Conservation (phyloP, 2,113 vertebrate species). For the Argyrosomus japonicus region DNA sequence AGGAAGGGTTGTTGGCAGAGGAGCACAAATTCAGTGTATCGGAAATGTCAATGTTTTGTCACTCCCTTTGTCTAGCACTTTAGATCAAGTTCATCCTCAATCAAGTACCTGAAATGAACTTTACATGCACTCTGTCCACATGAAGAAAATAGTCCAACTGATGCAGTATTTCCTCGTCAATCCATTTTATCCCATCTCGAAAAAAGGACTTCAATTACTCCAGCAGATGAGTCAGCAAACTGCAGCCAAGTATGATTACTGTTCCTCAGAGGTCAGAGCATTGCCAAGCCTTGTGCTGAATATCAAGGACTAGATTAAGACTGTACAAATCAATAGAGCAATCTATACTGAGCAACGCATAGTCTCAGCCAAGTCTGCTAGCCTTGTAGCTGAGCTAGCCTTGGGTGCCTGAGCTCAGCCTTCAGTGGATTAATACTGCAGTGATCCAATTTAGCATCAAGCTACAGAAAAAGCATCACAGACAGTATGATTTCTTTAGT, state of each 20-base stretch:
- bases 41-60: not conserved
- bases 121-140: slow-evolving; percentile 11
- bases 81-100: not conserved
- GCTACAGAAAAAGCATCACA: slow-evolving; percentile 36
- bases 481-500: slow-evolving; percentile 46
- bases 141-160: slow-evolving; percentile 32
- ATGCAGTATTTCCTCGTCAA: slow-evolving; percentile 44
- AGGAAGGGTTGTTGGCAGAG: no score
- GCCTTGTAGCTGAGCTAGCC: slow-evolving; percentile 57
- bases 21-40: no score
- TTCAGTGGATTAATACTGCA: slow-evolving; percentile 75
- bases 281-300: slow-evolving; percentile 76
- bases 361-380: slow-evolving; percentile 59
- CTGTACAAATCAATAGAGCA: slow-evolving; percentile 76
- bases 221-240: slow-evolving; percentile 75
- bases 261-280: slow-evolving; percentile 72
- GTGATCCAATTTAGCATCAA: slow-evolving; percentile 74
- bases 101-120: slow-evolving; percentile 32
- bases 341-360: slow-evolving; percentile 70
- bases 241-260: slow-evolving; percentile 69
- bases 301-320: slow-evolving; percentile 82
- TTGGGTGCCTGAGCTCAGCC: slow-evolving; percentile 52
- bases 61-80: not conserved
- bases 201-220: slow-evolving; percentile 60
- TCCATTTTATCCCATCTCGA: slow-evolving; percentile 27